Evolutionary conservation across 2,888 invertebrate genomes (phyloP), one percentile per base, ranked within the genome.

Genomic region (Yponomeuta sedellus): DNA sequence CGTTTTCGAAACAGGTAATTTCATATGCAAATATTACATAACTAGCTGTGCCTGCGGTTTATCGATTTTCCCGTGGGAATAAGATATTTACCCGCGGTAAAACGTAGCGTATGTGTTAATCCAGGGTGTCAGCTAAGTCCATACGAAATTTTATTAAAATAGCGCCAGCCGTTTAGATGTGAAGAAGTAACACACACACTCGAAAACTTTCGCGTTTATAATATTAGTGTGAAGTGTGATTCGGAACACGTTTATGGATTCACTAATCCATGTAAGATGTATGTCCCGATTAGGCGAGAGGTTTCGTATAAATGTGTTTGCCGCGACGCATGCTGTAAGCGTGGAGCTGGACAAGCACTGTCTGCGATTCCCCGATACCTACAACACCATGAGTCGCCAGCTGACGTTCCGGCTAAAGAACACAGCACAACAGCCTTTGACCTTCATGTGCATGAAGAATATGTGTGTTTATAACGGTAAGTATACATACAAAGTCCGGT

Each of bases 401-500:
- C 85, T 87, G 69, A 81, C 79, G 0, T 77, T 94, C 25, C 90
- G 88, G 70, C 83, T 94, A 63, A 77, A 77, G 19, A 94, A 94
- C 74, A 89, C 89, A 68, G 93, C 93, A 16, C 77, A 92, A 39
- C 88, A 92, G 70, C 58, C 86, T 6, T 80, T 93, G 1, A 86
- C 90, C 0, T 94, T 91, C 71, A 84, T 90, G 71, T 94, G 94
- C 88, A 93, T 93, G 88, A 85, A 86, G 69, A 89, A 92, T 70
- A 82, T 87, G 56, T 85, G 77, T 39, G 77, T 88, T 22, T 82
- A 80, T 64, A 78, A 89, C 56, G 90, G 92, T 78, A 73, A 75
- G 40, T 68, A 59, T 58, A 44, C 44, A 8, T 34, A 8, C 34
- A 34, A 25, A 25, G 34, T 8, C 10, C 10, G 34, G 34, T 34